Conservation (phyloP, 2,113 vertebrate genomes). For the Rhabdomys dilectus region DNA sequence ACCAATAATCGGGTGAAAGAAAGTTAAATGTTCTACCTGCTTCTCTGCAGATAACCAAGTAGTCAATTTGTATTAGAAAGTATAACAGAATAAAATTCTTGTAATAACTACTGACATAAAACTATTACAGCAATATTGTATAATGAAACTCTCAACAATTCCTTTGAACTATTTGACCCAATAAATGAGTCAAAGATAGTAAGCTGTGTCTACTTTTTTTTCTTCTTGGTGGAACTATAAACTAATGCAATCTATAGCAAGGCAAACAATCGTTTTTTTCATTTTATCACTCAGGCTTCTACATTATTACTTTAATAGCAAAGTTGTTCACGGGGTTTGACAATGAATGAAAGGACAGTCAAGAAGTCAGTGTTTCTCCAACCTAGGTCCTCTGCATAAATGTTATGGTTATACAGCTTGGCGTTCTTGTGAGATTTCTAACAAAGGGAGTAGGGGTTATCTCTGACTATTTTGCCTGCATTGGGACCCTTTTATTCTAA, state of each 20-base stretch:
- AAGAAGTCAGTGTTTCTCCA: no score
- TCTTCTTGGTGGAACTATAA: background rate
- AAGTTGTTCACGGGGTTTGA: background rate
- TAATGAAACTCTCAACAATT: background rate
- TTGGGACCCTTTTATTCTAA: background rate
- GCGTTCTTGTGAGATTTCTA: background rate
- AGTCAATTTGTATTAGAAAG: background rate
- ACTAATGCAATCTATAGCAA: background rate
- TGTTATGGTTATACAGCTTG: background rate
- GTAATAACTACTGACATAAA: background rate
- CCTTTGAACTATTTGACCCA: background rate
- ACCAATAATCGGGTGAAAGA: background rate
- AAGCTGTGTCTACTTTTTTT: background rate
- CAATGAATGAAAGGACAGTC: background rate
- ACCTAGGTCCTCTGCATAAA: background rate
- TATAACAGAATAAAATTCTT: background rate
- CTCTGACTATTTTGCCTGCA: background rate
- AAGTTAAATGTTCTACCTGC: background rate
- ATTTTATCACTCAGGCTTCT: background rate
- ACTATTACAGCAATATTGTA: background rate
- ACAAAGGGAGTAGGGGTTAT: background rate
- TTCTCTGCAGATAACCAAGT: background rate
- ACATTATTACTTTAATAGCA: background rate
- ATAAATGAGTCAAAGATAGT: background rate
- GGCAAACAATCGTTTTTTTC: background rate